Evolutionary conservation across 2,888 invertebrate species (phyloP).

Genomic region (Cheilosia vulpina): DNA sequence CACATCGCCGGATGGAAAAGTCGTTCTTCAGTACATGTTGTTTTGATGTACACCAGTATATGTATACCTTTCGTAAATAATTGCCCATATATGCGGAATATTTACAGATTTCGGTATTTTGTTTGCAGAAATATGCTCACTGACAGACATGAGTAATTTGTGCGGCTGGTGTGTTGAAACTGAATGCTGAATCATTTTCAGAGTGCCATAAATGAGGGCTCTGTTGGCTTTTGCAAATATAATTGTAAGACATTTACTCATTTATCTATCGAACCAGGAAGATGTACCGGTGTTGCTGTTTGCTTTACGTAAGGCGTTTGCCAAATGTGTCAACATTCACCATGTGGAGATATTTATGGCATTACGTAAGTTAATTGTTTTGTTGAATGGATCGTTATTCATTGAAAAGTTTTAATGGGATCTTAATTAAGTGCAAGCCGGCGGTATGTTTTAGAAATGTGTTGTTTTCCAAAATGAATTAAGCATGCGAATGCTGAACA

Average conservation of each 20-base stretch:
- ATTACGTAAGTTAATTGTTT: conserved; percentile 41
- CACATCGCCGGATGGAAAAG: conserved; percentile 40
- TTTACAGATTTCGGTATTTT: conserved; percentile 24
- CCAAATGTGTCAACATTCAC: conserved; percentile 51
- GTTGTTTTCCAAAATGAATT: conserved; percentile 39
- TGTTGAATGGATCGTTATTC: conserved; percentile 7
- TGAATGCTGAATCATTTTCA: background rate
- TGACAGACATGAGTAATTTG: conserved; percentile 1
- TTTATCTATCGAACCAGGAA: conserved; percentile 39
- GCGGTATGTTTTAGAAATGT: conserved; percentile 5
- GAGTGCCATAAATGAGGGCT: conserved; percentile 20
- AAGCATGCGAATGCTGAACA: conserved; percentile 12
- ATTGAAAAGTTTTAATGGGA: conserved; percentile 7
- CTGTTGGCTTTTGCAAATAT: conserved; percentile 31
- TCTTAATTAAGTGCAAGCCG: conserved; percentile 31
- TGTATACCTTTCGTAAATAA: background rate
- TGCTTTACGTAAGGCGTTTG: conserved; percentile 36
- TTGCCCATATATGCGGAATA: conserved; percentile 4
- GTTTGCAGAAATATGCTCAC: background rate
- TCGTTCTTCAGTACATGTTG: conserved; percentile 5
- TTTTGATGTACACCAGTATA: background rate
- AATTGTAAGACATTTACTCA: conserved; percentile 6
- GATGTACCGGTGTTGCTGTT: conserved; percentile 16
- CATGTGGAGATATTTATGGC: conserved; percentile 9
- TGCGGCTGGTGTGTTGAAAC: too few species aligned